These are phyloP conservation scores for Pheosia gnoma DNA, from an alignment of 2,888 invertebrate species.

Conservation along the genomic window DNA sequence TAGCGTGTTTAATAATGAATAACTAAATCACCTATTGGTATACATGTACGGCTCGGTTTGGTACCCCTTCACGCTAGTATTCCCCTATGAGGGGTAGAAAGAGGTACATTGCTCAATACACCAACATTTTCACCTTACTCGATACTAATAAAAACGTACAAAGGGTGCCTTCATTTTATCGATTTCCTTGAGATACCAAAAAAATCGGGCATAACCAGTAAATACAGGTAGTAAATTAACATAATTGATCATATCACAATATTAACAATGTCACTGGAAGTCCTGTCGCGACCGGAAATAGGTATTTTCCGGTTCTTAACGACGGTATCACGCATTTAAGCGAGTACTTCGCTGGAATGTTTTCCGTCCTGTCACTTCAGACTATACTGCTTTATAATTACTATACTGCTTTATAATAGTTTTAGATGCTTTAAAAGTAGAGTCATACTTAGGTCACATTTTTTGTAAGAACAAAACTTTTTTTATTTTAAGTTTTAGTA, in stretches of 20 bases:
- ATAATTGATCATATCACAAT: conserved; percentile 34
- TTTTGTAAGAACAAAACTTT: no score
- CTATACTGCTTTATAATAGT: not conserved
- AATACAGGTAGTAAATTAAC: conserved; percentile 18
- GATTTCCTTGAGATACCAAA: conserved; percentile 6
- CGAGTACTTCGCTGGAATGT: conserved; percentile 30
- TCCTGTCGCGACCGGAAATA: conserved; percentile 33
- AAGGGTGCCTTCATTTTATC: not conserved
- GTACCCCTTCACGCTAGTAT: no score
- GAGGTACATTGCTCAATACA: no score
- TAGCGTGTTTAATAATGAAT: not conserved
- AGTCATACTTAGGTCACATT: not conserved
- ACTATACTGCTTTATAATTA: not conserved
- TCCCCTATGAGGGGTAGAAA: no score
- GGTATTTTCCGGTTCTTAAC: conserved; percentile 39
- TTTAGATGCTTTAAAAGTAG: not conserved
- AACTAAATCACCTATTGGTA: no score
- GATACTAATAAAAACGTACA: not conserved
- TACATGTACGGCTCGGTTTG: no score
- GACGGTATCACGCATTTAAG: conserved; percentile 32
- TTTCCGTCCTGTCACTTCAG: conserved; percentile 38
- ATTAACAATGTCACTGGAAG: conserved; percentile 37
- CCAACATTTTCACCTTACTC: no score
- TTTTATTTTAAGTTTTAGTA: no score
- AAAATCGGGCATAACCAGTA: conserved; percentile 15